These are phyloP conservation scores for Sycobia sp. DNA, from an alignment of 1,140 invertebrate species.

Conservation along the genomic window DNA sequence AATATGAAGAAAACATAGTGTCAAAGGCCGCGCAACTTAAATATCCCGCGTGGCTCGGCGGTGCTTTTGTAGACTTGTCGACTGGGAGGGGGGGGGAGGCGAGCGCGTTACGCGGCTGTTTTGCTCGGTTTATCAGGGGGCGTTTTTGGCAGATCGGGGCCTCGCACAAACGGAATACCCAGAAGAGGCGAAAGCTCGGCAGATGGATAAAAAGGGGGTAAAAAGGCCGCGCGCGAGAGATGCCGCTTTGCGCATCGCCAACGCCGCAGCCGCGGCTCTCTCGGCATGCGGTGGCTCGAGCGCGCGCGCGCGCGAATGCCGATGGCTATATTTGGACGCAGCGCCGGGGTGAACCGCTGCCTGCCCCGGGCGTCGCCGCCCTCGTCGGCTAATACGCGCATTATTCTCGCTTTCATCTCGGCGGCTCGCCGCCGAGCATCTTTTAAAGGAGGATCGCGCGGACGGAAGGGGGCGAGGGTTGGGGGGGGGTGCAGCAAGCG, in stretches of 20 bases:
- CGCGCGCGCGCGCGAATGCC: background rate
- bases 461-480: background rate
- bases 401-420: constrained; percentile 28
- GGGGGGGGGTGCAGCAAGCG: background rate
- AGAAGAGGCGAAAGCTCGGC: constrained; percentile 7
- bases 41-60: background rate
- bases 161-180: constrained; percentile 8
- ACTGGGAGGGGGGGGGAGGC: too few relatives aligned
- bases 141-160: too few relatives aligned
- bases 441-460: background rate
- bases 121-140: constrained; percentile 1
- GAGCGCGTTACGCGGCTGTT: background rate
- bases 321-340: constrained; percentile 11
- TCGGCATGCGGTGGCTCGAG: background rate
- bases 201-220: background rate
- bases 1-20: constrained; percentile 19
- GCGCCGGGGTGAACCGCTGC: too few relatives aligned
- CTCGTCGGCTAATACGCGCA: constrained; percentile 13
- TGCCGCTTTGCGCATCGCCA: background rate
- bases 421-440: background rate
- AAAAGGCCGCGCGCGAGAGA: background rate
- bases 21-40: constrained; percentile 26
- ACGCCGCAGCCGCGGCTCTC: background rate
- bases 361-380: background rate
- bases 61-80: constrained; percentile 8